Evolutionary conservation across 1,140 invertebrate genomes (phyloP), one percentile per base, ranked within the genome.

Genomic region (Aphis gossypii): DNA sequence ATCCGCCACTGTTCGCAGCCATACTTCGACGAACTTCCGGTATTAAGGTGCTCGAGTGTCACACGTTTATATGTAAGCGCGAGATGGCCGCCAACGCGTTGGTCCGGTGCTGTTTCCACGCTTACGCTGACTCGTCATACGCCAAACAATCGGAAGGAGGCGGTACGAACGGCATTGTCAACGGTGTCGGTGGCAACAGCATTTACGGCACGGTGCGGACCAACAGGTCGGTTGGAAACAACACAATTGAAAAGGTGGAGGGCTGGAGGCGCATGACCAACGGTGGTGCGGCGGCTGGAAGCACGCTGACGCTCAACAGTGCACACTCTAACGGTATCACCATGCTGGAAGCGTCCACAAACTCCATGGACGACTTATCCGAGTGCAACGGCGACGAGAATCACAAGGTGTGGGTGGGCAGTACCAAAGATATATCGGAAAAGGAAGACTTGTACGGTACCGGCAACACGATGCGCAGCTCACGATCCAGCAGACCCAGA

Each of bases 41-140:
- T n/a, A 99, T 99, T 94, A 99, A 99, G 96, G 98, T 99, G 30
- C 96, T 99, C 23, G 99, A 99, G 96, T 99, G 99, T 96, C 99
- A 99, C 96, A 98, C 98, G 48, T 99, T 99, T 95, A 98, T 99
- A 94, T 99, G 99, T 95, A 99, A 99, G 95, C 96, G 98, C 86
- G 98, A 99, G 95, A 98, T 98, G 95, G 98, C 98, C 14, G 98
- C 98, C 60, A 99, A 99, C 95, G 98, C 98, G 93, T 96, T 99
- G 94, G 98, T 99, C 68, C 96, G 98, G 94, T 99, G 98, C 95
- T 99, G 98, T 95, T 99, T 99, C 95, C 98, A 99, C 95, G 98
- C 98, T 41, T 99, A 99, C 95, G 98, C 98, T 0, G 98, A 99
- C 95, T 98, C 98, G 94, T 98, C 98, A 93, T 98, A 99, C 95